phyloP scores from a whole-genome alignment of 2,888 invertebrate species.

The Limnephilus rhombicus region DNA sequence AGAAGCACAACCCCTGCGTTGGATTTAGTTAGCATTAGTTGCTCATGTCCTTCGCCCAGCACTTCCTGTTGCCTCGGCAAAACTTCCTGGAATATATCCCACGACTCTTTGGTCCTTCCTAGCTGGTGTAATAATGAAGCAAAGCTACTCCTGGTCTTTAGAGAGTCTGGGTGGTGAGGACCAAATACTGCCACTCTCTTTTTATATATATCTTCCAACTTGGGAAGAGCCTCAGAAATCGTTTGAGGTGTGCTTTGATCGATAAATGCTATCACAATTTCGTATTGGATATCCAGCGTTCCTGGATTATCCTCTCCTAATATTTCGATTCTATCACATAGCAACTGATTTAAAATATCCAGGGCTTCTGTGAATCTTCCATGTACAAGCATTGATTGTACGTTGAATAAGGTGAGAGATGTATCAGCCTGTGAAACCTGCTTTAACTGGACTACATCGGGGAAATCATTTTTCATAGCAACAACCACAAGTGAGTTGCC shows the following conservation, averaged over 20 bases:
- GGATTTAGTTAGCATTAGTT: not conserved
- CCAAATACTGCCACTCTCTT: not conserved
- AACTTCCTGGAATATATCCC: not conserved
- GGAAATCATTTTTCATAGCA: not conserved
- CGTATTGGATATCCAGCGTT: not conserved
- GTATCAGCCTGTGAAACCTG: not conserved
- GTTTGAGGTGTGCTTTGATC: not conserved
- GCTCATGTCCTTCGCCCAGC: not conserved
- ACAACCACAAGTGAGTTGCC: not conserved
- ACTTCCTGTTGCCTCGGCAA: no score
- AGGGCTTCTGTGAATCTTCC: not conserved
- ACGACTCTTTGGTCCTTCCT: not conserved
- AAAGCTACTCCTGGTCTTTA: not conserved
- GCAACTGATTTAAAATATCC: not conserved
- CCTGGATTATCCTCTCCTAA: conserved; percentile 36
- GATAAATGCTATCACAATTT: not conserved
- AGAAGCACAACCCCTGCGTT: not conserved
- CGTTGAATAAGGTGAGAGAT: not conserved
- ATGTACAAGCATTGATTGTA: not conserved
- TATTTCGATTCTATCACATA: conserved; percentile 15
- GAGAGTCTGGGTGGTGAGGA: no score
- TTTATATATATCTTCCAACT: not conserved
- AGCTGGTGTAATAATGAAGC: not conserved
- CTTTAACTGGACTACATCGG: not conserved
- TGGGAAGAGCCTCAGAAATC: not conserved